Conservation (phyloP, 2,888 invertebrate genomes). For the Hydropsyche betteni region DNA sequence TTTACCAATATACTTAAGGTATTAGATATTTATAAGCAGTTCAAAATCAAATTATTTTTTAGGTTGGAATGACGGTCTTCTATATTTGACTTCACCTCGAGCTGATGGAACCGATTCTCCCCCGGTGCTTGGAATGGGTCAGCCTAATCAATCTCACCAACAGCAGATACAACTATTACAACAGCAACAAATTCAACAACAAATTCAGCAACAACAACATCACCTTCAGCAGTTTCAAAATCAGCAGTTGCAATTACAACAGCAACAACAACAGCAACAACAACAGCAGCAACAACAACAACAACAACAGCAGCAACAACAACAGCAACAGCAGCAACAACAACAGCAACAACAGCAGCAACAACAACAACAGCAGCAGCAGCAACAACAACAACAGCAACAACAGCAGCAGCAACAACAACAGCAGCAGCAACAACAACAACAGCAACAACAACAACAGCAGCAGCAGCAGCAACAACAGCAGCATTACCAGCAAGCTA, state of each 20-base stretch:
- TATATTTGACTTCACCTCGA: constrained; percentile 47
- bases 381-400: constrained; percentile 53
- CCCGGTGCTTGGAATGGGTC: constrained; percentile 28
- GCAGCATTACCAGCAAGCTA: constrained; percentile 62
- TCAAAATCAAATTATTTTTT: background rate
- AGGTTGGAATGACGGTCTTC: constrained; percentile 50
- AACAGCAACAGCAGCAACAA: constrained; percentile 54
- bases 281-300: constrained; percentile 56
- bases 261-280: constrained; percentile 54
- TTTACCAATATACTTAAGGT: too few species aligned
- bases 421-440: constrained; percentile 55
- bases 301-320: constrained; percentile 59
- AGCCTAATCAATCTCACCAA: constrained; percentile 59
- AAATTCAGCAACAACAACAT: constrained; percentile 54
- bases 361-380: constrained; percentile 54
- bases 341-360: constrained; percentile 52
- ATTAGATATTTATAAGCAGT: too few species aligned
- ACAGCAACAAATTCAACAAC: constrained; percentile 53
- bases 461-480: constrained; percentile 59
- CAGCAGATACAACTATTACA: constrained; percentile 36
- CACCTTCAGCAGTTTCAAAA: constrained; percentile 54
- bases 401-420: constrained; percentile 52
- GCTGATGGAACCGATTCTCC: constrained; percentile 47
- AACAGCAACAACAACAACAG: constrained; percentile 53
- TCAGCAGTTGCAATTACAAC: constrained; percentile 52